A percentile compares a stretch with the other conserved stretches of the same genome.
phyloP scores from a whole-genome alignment of 2,113 vertebrate genomes.

The Ibidorhyncha struthersii region DNA sequence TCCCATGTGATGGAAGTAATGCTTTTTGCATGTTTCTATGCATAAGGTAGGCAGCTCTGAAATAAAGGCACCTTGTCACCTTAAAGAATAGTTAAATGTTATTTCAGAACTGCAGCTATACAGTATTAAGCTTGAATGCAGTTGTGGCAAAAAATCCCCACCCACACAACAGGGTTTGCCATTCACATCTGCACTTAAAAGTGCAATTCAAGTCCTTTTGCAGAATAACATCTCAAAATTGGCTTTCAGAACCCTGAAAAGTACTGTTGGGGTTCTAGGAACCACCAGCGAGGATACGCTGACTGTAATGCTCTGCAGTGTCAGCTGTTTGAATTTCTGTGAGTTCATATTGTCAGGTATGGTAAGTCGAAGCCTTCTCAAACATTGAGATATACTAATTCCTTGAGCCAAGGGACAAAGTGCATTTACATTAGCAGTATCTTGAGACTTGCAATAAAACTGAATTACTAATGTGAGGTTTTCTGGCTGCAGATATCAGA shows the following conservation, averaged over 20 bases:
- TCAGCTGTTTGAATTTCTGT: neutral
- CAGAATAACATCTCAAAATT: neutral
- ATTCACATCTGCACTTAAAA: neutral
- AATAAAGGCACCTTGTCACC: neutral
- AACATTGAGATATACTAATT: neutral
- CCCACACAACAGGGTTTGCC: neutral
- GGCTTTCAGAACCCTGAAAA: neutral
- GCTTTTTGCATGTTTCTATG: neutral
- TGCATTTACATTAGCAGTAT: constrained; percentile 16
- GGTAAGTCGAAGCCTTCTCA: neutral
- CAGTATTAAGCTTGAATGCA: rapidly evolving
- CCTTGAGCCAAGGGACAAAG: constrained; percentile 30
- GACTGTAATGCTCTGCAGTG: neutral
- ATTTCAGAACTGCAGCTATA: neutral
- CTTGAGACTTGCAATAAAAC: constrained; percentile 37
- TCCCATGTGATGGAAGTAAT: neutral
- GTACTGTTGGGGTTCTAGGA: neutral
- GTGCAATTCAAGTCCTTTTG: neutral
- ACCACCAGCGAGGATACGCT: neutral
- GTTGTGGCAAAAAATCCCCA: neutral
- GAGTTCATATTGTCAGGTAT: neutral
- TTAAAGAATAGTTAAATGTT: neutral
- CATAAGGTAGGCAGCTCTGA: neutral
- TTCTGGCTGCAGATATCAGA: constrained; percentile 20
- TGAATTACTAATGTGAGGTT: constrained; percentile 5